Conservation (phyloP, 2,113 vertebrate species). For the Forbesichthys agassizii region DNA sequence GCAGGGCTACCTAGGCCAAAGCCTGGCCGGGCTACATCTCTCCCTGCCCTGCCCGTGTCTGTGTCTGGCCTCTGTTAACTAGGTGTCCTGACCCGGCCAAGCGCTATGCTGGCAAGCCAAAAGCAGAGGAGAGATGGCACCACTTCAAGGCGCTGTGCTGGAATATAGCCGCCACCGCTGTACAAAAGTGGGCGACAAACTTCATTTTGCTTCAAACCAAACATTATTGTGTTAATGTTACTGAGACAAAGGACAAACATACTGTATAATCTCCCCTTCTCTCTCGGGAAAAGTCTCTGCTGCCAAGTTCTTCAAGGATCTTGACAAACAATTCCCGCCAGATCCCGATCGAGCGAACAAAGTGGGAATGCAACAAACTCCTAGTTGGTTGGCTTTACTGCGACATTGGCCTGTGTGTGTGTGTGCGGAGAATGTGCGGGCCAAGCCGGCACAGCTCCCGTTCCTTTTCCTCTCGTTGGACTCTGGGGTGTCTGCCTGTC, state of each 20-base stretch:
- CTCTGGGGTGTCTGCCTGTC: conserved; percentile 2
- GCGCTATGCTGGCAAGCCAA: conserved; percentile 17
- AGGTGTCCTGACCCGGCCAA: conserved; percentile 13
- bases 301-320: not conserved
- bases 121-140: conserved; percentile 19
- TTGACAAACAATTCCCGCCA: conserved; percentile 12
- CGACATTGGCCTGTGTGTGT: not conserved
- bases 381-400: conserved; percentile 7
- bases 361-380: conserved; percentile 15
- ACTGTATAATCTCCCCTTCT: not conserved
- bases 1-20: conserved; percentile 9
- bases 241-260: too few relatives aligned
- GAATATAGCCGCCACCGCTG: not conserved
- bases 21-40: not conserved
- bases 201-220: too few relatives aligned
- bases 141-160: conserved; percentile 3
- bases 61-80: conserved; percentile 24
- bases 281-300: not conserved
- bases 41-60: conserved; percentile 6
- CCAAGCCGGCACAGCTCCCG: not conserved
- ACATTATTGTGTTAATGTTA: too few relatives aligned
- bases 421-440: not conserved
- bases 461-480: not conserved
- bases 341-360: conserved; percentile 23
- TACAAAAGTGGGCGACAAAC: not conserved